Conservation (phyloP, 2,797 vertebrate species). For the Danio albolineatus region DNA sequence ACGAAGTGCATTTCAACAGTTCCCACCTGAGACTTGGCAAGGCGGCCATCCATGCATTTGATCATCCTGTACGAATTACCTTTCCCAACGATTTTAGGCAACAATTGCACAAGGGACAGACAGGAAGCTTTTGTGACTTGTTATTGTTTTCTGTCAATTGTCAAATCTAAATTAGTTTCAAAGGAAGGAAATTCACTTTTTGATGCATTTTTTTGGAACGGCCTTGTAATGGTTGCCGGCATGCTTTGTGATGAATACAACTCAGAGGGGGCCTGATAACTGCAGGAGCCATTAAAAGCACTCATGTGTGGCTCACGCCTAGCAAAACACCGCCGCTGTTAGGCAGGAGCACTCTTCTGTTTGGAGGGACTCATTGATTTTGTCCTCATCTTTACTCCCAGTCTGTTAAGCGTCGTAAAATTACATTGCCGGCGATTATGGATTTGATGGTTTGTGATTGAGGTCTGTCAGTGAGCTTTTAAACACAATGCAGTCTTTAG, state of each 20-base stretch:
- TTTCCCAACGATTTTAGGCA: conserved; percentile 52
- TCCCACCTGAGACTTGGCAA: conserved; percentile 49
- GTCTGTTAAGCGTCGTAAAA: conserved; percentile 62
- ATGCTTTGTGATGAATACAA: conserved; percentile 66
- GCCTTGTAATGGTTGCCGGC: conserved; percentile 69
- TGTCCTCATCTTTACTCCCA: conserved; percentile 40
- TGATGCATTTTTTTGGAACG: conserved; percentile 62
- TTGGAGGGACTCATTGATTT: conserved; percentile 58
- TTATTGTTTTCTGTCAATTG: conserved; percentile 73
- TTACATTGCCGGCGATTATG: conserved; percentile 56
- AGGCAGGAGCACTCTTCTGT: conserved; percentile 51
- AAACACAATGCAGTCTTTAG: neutral
- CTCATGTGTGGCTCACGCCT: conserved; percentile 73
- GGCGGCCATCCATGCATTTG: conserved; percentile 58
- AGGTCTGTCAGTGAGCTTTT: conserved; percentile 8
- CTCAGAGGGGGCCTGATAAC: conserved; percentile 74
- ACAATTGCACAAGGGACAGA: conserved; percentile 53
- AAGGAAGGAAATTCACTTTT: conserved; percentile 67
- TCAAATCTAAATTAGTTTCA: conserved; percentile 70
- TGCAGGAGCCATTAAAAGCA: conserved; percentile 74
- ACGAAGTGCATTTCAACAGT: conserved; percentile 49
- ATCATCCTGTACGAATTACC: conserved; percentile 58
- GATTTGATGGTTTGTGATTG: conserved; percentile 54
- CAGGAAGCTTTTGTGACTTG: conserved; percentile 58
- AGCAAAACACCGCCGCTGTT: conserved; percentile 61